Percentiles rank a stretch among this genome's conserved stretches.
Evolutionary conservation across 2,888 invertebrate species (phyloP).

Genomic region (Lissonota sp.): DNA sequence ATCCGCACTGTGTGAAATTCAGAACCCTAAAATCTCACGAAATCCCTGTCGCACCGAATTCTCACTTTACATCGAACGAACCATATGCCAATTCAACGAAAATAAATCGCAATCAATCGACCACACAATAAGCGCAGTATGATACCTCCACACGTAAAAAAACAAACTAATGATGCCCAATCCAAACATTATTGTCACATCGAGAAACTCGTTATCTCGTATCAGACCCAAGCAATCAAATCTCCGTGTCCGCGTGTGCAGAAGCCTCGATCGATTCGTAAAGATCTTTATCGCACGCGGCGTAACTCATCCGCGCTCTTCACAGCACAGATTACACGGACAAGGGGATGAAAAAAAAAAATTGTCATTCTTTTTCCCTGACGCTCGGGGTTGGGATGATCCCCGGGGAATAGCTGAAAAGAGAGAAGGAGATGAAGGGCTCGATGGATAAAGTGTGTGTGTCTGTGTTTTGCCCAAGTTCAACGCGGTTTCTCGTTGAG

Average conservation of each 20-base stretch:
- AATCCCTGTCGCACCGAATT: too few species aligned
- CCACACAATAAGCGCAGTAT: background rate
- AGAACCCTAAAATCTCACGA: too few species aligned
- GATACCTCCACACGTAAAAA: background rate
- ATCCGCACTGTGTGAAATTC: too few species aligned
- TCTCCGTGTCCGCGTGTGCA: conserved; percentile 29
- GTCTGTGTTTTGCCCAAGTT: too few species aligned
- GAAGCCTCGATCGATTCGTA: conserved; percentile 45
- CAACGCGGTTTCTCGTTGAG: conserved; percentile 37
- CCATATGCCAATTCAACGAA: background rate
- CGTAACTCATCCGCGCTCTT: conserved; percentile 59
- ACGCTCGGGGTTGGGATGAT: background rate
- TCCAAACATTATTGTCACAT: conserved; percentile 34
- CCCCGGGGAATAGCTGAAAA: conserved; percentile 48
- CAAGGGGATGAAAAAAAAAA: conserved; percentile 40
- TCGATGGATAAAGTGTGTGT: conserved; percentile 1
- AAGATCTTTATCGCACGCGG: conserved; percentile 57
- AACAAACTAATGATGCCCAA: conserved; percentile 23
- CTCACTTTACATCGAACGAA: background rate
- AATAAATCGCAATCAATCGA: background rate
- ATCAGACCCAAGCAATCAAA: conserved; percentile 45
- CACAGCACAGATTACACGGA: conserved; percentile 50
- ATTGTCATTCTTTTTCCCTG: conserved; percentile 50
- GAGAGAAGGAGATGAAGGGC: conserved; percentile 34
- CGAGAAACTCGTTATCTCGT: conserved; percentile 38